Evolutionary conservation across 2,888 invertebrate genomes (phyloP).

Genomic region (Aethes cnicana): DNA sequence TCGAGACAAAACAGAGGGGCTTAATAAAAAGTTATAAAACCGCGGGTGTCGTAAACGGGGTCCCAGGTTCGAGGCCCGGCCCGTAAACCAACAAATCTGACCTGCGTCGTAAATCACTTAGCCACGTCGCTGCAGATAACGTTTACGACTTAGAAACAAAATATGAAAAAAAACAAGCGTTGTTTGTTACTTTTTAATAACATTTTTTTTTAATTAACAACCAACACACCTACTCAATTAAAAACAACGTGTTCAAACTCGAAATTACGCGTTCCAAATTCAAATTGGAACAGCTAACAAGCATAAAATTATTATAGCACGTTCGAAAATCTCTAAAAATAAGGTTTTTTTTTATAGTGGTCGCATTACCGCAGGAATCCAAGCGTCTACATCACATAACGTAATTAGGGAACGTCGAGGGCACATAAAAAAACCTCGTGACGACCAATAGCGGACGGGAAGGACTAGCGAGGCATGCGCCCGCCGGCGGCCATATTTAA

Average conservation of each 20-base stretch:
- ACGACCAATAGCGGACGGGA: constrained; percentile 65
- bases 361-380: constrained; percentile 54
- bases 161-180: constrained; percentile 47
- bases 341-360: constrained; percentile 46
- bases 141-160: constrained; percentile 67
- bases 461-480: constrained; percentile 50
- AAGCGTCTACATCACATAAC: constrained; percentile 54
- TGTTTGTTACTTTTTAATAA: constrained; percentile 45
- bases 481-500: constrained; percentile 74
- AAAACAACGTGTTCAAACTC: constrained; percentile 25
- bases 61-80: constrained; percentile 67
- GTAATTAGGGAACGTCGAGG: constrained; percentile 68
- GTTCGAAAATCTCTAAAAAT: constrained; percentile 44
- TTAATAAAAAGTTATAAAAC: constrained; percentile 70
- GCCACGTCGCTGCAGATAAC: constrained; percentile 77
- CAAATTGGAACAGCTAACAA: constrained; percentile 18
- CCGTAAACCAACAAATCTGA: constrained; percentile 81
- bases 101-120: constrained; percentile 80
- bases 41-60: constrained; percentile 66
- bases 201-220: constrained; percentile 33
- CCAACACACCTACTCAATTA: constrained; percentile 21
- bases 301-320: constrained; percentile 11
- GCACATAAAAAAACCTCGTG: constrained; percentile 55
- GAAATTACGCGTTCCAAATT: constrained; percentile 43
- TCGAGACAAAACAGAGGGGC: constrained; percentile 33